These are phyloP conservation scores for Microcebus murinus DNA, from an alignment of 2,113 vertebrate genomes.

Conservation along the genomic window DNA sequence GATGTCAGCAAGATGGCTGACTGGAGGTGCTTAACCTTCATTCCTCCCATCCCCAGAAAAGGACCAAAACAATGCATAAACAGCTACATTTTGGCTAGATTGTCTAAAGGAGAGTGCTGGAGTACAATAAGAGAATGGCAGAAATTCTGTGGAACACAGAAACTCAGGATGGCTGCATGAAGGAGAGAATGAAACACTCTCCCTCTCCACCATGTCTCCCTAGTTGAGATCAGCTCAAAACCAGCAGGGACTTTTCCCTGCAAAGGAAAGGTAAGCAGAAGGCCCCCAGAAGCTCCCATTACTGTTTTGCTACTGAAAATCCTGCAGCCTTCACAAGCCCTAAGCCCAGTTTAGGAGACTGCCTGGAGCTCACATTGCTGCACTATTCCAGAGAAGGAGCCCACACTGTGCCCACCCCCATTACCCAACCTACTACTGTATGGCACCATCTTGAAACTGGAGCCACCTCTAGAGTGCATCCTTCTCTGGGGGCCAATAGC, in stretches of 20 bases:
- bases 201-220: not conserved
- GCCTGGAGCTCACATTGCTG: not conserved
- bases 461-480: not conserved
- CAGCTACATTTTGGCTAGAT: not conserved
- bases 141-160: not conserved
- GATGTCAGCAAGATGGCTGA: not conserved
- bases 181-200: not conserved
- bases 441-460: not conserved
- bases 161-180: not conserved
- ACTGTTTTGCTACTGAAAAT: not conserved
- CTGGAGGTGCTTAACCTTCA: not conserved
- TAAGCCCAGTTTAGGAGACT: not conserved
- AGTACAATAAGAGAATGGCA: not conserved
- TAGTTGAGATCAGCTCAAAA: not conserved
- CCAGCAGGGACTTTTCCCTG: not conserved
- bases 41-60: not conserved
- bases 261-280: not conserved
- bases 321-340: not conserved
- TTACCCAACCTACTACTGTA: not conserved
- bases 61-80: not conserved
- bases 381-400: not conserved
- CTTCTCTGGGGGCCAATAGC: not conserved
- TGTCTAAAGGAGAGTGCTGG: not conserved
- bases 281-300: not conserved
- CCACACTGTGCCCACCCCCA: not conserved